Evolutionary conservation across 1,140 invertebrate genomes (phyloP), one percentile per base, ranked within the genome.

Genomic region (Philotrypesis tridentata): DNA sequence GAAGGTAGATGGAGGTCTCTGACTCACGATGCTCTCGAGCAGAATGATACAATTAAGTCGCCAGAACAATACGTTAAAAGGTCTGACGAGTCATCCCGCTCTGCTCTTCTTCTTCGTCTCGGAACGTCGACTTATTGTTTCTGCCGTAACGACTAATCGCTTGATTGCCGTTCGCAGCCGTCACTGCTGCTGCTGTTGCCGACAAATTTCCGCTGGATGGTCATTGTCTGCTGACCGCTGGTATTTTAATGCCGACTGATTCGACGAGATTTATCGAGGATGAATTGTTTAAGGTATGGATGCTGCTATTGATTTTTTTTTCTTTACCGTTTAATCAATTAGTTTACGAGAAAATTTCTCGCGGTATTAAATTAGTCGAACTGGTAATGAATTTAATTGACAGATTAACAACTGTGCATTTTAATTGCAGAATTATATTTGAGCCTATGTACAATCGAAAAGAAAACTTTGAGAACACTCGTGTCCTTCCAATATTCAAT

Each of bases 21-120:
- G 86, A 89, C 82, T 89, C 88, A 86, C 81, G 87, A 33, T 75
- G 48, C 48, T 55, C 48, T 55, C 48, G 21, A 6, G 21, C 85
- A 86, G 84, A 86, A 87, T 86, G 87, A 84, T 82, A 87, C 86
- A 89, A 89, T 89, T 89, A 89, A 85, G 84, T 85, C 75, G 82
- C 60, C 63, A 85, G 86, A 87, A 85, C 86, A 79, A 86, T 85
- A 78, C 82, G 72, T 86, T 87, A 89, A 85, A 85, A 86, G 86
- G 86, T 84, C 84, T 84, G 84, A 86, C 83, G 72, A 74, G 79
- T 86, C 85, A 81, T 79, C 68, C 25, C 73, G 83, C 84, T 80
- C 63, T 73, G 23, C 72, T 79, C 82, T 84, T 84, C 80, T 82
- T 82, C 78, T 31, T 76, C 79, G 76, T 82, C 23, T 27, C 68